Base-by-base conservation (phyloP, 2,113 vertebrate species). In the Actenoides lindsayi region DNA sequence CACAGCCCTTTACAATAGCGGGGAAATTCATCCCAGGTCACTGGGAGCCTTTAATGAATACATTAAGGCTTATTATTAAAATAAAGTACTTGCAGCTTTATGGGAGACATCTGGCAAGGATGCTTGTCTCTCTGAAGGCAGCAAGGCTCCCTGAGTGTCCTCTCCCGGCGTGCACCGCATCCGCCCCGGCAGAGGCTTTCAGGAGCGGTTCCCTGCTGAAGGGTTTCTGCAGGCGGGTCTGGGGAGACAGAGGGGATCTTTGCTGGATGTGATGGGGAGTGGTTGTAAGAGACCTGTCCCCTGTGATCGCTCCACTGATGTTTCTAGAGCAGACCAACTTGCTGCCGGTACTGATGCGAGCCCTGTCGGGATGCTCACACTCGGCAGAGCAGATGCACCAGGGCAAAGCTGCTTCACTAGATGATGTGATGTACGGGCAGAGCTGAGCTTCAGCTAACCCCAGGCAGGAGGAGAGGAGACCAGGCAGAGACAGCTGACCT, bases 11-110 rank as follows among this genome's bases (percentile, higher is more conserved):
- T 96, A 97, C 94, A 97, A 97, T 97, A 96, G 94, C 3, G 7
- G 92, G 95, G 96, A 97, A 97, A 97, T 97, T 93, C 95, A 97
- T 96, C 95, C 94, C 95, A 97, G 97, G 95, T 96, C 97, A 97
- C 81, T 96, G 91, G 91, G 87, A 94, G 94, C 86, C 88, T 97
- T 97, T 97, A 97, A 97, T 97, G 96, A 97, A 97, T 96, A 95
- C 93, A 96, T 93, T 94, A 95, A 95, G 93, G 90, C 92, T 97
- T 97, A 97, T 96, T 96, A 96, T 97, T 97, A 96, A 96, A 97
- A 95, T 96, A 97, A 97, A 97, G 97, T 94, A 92, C 88, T 97
- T 95, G 90, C 93, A 96, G 93, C 94, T 97, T 97, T 97, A 97
- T 93, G 84, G 86, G 95, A 96, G 93, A 93, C 90, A 96, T 95